Conservation (phyloP, 2,113 vertebrate species). For the Brevimyrus niger region DNA sequence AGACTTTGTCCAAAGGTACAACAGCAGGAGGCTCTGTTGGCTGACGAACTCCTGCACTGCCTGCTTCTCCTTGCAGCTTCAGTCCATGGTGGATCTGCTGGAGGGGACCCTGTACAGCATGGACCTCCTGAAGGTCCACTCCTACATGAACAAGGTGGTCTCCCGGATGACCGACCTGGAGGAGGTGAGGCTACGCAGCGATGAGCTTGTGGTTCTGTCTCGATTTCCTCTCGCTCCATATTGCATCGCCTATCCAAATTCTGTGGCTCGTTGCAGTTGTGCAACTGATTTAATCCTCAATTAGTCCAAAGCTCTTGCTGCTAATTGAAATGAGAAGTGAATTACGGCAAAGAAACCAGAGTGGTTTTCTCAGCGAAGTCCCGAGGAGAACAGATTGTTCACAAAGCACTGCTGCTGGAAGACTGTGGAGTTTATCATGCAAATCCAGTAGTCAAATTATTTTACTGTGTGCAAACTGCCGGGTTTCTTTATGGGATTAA, state of each 20-base stretch:
- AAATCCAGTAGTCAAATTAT: not conserved
- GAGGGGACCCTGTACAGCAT: slow-evolving; percentile 91
- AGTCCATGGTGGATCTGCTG: slow-evolving; percentile 90
- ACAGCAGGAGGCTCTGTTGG: not conserved
- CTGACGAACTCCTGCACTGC: slow-evolving; percentile 1
- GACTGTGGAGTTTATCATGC: not conserved
- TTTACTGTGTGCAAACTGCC: not conserved
- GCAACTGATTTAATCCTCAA: not conserved
- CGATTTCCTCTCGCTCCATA: no score
- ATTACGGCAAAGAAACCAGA: not conserved
- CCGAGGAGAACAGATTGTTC: not conserved
- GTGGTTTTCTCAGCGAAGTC: not conserved
- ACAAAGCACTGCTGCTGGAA: not conserved
- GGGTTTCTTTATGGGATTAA: not conserved
- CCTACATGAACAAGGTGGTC: slow-evolving; percentile 85
- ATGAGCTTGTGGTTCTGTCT: not conserved
- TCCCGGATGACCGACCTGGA: slow-evolving; percentile 90
- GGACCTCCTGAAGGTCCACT: slow-evolving; percentile 93
- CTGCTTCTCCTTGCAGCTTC: slow-evolving; percentile 63
- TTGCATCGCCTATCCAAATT: not conserved
- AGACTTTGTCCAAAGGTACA: not conserved
- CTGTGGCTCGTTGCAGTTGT: not conserved
- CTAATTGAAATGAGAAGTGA: not conserved
- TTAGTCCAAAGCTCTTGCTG: not conserved
- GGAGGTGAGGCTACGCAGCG: slow-evolving; percentile 63